Conservation (phyloP, 2,797 vertebrate species). For the Diplodus sargus region DNA sequence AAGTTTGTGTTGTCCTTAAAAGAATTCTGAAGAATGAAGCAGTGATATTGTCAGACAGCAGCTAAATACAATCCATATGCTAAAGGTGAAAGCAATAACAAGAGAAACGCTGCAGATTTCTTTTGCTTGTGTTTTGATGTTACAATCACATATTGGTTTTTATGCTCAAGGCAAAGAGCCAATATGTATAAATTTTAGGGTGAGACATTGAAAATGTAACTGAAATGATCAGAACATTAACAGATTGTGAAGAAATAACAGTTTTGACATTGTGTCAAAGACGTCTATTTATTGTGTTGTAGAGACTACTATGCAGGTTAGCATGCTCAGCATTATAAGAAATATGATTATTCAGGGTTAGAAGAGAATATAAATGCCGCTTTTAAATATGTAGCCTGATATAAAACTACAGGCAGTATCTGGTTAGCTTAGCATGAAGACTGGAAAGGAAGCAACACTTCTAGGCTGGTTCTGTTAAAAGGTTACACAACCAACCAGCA, state of each 20-base stretch:
- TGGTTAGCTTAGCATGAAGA: not conserved
- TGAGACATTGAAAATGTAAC: too few species aligned
- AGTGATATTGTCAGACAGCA: not conserved
- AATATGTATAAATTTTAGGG: too few species aligned
- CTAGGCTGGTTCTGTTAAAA: not conserved
- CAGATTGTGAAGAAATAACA: too few species aligned
- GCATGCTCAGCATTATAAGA: not conserved
- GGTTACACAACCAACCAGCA: not conserved
- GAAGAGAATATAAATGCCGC: not conserved
- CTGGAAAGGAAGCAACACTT: not conserved
- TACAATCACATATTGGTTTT: not conserved
- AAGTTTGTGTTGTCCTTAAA: conserved; percentile 2
- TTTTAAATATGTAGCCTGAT: too few species aligned
- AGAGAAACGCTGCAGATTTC: not conserved
- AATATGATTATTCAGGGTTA: not conserved
- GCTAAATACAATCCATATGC: not conserved
- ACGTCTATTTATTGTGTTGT: too few species aligned
- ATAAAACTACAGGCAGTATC: not conserved
- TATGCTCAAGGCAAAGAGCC: too few species aligned
- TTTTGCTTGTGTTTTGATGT: not conserved
- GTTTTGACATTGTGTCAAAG: too few species aligned
- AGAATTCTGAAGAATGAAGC: not conserved
- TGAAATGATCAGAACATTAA: too few species aligned
- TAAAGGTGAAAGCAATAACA: not conserved
- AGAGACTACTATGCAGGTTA: too few species aligned